A percentile compares a stretch with the other conserved stretches of the same genome.
Evolutionary conservation across 1,140 invertebrate genomes (phyloP).

Genomic region (Phthorimaea operculella): DNA sequence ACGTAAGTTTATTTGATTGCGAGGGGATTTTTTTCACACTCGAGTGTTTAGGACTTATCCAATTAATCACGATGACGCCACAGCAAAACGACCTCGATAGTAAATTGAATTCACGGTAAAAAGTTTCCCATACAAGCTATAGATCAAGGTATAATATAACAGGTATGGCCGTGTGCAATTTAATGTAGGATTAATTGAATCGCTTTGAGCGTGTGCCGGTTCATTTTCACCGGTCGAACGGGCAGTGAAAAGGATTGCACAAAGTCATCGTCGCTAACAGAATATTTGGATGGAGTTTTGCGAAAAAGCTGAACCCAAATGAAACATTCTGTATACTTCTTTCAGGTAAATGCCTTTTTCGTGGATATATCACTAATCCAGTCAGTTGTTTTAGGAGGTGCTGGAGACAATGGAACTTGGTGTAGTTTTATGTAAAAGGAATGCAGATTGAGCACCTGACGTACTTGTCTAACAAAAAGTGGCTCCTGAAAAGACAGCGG

Average conservation of each 20-base stretch:
- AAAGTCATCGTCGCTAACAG: constrained; percentile 12
- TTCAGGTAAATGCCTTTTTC: no score
- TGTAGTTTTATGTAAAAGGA: no score
- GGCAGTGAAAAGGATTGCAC: constrained; percentile 13
- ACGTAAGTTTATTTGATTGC: not conserved
- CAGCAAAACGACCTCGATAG: constrained; percentile 16
- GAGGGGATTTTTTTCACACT: not conserved
- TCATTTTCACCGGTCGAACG: constrained; percentile 18
- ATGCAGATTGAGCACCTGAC: not conserved
- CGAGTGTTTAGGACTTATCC: constrained; percentile 11
- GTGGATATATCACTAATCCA: no score
- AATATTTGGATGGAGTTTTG: not conserved
- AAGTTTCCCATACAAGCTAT: constrained; percentile 10
- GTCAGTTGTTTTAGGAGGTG: no score
- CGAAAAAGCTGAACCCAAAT: no score
- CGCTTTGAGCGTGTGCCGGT: constrained; percentile 23
- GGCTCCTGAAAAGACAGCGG: no score
- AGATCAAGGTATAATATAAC: constrained; percentile 7
- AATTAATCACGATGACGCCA: constrained; percentile 27
- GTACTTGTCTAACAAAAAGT: not conserved
- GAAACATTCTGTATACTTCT: no score
- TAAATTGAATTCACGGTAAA: constrained; percentile 19
- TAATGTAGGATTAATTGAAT: constrained; percentile 44
- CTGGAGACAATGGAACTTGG: no score
- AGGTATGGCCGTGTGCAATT: constrained; percentile 23